Percentiles rank a stretch among this genome's conserved stretches.
Conservation (phyloP, 1,140 invertebrate genomes). For the Meteorus sp. region DNA sequence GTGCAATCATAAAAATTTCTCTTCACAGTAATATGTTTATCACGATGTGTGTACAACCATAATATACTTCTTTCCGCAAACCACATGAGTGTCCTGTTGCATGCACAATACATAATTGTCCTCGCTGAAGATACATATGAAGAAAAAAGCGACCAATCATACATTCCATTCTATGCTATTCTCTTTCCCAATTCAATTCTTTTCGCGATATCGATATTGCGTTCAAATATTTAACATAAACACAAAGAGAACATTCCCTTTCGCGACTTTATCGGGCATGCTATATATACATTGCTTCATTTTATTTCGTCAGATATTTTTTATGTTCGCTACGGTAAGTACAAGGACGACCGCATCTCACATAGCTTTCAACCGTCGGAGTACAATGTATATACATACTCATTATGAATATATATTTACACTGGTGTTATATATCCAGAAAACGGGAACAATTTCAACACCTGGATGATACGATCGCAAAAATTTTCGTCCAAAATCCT, state of each 20-base stretch:
- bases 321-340: conserved; percentile 21
- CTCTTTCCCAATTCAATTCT: no score
- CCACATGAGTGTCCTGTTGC: conserved; percentile 6
- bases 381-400: conserved; percentile 11
- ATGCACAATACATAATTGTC: background rate
- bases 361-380: conserved; percentile 24
- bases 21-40: conserved; percentile 44
- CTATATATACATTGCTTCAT: conserved; percentile 18
- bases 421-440: no score
- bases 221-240: no score
- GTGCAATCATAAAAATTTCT: conserved; percentile 50
- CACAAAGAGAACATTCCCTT: conserved; percentile 1
- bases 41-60: conserved; percentile 12
- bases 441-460: no score
- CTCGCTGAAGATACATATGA: no score
- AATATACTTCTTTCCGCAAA: conserved; percentile 25
- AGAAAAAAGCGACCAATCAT: no score
- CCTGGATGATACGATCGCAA: no score
- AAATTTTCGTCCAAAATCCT: no score
- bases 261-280: conserved; percentile 4
- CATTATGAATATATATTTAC: no score
- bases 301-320: conserved; percentile 22
- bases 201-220: no score
- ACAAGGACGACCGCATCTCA: conserved; percentile 31
- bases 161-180: no score